phyloP scores from a whole-genome alignment of 2,113 vertebrate genomes.

The Calidris pugnax region DNA sequence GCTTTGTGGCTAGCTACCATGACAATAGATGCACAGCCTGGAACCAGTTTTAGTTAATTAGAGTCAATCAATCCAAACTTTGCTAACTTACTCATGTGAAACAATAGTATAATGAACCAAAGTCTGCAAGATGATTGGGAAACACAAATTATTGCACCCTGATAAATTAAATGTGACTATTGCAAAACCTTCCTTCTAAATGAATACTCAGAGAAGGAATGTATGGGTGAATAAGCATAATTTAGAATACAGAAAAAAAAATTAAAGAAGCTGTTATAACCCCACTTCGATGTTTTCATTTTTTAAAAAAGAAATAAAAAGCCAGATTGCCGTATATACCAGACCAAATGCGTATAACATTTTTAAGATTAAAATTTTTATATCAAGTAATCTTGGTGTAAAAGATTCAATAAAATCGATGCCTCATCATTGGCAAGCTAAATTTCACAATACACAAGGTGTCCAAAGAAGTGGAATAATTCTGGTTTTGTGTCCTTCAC shows the following conservation, averaged over 20 bases:
- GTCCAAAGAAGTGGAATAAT: not conserved
- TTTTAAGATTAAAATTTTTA: slow-evolving; percentile 8
- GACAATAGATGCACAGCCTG: slow-evolving; percentile 99
- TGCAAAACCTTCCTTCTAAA: slow-evolving; percentile 80
- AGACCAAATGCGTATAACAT: not conserved
- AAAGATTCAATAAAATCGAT: not conserved
- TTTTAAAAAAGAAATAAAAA: slow-evolving; percentile 55
- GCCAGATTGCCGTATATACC: not conserved
- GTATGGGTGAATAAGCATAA: slow-evolving; percentile 79
- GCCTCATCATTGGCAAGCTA: not conserved
- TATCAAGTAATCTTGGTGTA: not conserved
- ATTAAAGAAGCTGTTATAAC: slow-evolving; percentile 67
- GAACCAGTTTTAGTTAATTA: slow-evolving; percentile 99
- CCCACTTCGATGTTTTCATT: slow-evolving; percentile 32
- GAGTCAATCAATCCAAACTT: slow-evolving; percentile 99
- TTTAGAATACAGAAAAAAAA: slow-evolving; percentile 75
- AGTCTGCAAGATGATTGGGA: slow-evolving; percentile 99
- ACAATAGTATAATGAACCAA: slow-evolving; percentile 99
- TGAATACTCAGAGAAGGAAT: slow-evolving; percentile 73
- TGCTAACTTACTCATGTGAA: slow-evolving; percentile 99
- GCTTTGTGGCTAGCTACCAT: slow-evolving; percentile 96
- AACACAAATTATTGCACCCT: slow-evolving; percentile 98
- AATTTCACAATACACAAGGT: not conserved
- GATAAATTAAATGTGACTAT: slow-evolving; percentile 88
- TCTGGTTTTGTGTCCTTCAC: not conserved